Conservation (phyloP, 1,140 invertebrate genomes). For the Drosophila ironensis region DNA sequence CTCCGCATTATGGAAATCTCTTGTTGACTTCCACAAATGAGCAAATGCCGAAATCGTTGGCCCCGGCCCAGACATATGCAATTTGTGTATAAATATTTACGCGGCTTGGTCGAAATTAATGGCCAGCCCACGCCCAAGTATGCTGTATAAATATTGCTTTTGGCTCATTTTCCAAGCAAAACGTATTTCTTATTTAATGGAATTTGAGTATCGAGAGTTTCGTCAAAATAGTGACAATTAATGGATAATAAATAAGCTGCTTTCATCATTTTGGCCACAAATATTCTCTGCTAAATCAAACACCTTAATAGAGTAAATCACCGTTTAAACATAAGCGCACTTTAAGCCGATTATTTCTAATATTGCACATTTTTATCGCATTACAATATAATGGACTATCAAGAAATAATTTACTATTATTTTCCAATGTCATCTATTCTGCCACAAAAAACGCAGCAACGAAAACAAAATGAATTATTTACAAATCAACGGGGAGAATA, state of each 20-base stretch:
- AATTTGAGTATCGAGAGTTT: too few relatives aligned
- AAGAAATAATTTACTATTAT: slow-evolving; percentile 36
- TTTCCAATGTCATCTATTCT: slow-evolving; percentile 21
- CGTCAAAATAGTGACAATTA: too few relatives aligned
- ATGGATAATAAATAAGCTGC: background rate
- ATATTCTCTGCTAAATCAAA: too few relatives aligned
- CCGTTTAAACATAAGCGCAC: background rate
- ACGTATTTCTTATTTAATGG: slow-evolving; percentile 43
- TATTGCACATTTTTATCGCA: slow-evolving; percentile 14
- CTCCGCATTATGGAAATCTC: slow-evolving; percentile 64
- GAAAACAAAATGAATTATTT: slow-evolving; percentile 31
- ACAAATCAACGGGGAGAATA: slow-evolving; percentile 27
- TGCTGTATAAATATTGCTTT: slow-evolving; percentile 41
- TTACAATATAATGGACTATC: slow-evolving; percentile 37
- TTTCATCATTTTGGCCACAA: too few relatives aligned
- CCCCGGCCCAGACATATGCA: slow-evolving; percentile 52
- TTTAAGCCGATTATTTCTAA: slow-evolving; percentile 19
- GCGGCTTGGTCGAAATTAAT: slow-evolving; percentile 67
- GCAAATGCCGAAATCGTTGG: slow-evolving; percentile 60
- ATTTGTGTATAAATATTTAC: slow-evolving; percentile 76
- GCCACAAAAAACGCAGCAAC: background rate
- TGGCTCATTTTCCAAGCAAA: slow-evolving; percentile 9
- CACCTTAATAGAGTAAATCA: too few relatives aligned
- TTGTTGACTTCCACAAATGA: slow-evolving; percentile 76
- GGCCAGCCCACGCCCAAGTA: slow-evolving; percentile 8